A percentile compares a stretch with the other conserved stretches of the same genome.
These are phyloP conservation scores for Beroe ovata DNA, from an alignment of 37 sponge, comb jelly and placozoan species.

Conservation along the genomic window DNA sequence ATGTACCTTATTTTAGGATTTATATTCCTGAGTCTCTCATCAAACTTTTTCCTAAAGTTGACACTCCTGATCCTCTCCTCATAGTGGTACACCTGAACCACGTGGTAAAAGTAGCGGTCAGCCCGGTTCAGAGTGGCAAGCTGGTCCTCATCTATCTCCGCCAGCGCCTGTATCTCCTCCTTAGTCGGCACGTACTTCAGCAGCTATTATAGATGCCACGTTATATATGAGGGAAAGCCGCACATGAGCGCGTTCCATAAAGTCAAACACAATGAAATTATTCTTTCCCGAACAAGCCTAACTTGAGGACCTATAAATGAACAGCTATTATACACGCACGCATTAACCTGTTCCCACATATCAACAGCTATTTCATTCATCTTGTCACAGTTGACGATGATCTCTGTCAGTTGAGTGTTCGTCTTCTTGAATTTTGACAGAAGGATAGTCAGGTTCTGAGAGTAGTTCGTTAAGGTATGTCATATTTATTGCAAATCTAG, in stretches of 20 bases:
- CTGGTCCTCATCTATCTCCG: slow-evolving; percentile 7
- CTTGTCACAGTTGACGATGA: slow-evolving; percentile 32
- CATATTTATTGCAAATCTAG: no score
- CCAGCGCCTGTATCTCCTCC: slow-evolving; percentile 36
- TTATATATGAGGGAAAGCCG: no score
- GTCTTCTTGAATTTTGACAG: slow-evolving; percentile 49
- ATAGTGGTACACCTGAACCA: slow-evolving; percentile 31
- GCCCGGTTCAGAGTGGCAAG: neutral
- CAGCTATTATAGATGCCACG: no score
- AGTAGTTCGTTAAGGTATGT: no score
- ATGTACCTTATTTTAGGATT: slow-evolving; percentile 17
- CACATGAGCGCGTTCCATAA: no score
- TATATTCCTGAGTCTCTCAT: slow-evolving; percentile 40
- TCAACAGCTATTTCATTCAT: slow-evolving; percentile 4
- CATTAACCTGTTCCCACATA: slow-evolving; percentile 64
- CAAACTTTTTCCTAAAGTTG: slow-evolving; percentile 58
- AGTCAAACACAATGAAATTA: no score
- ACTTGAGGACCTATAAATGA: no score
- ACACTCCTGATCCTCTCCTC: slow-evolving; percentile 26
- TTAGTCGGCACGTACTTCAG: slow-evolving; percentile 25
- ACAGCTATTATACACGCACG: no score
- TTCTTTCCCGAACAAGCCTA: no score
- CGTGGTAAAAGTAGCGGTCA: slow-evolving; percentile 9
- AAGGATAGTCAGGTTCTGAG: slow-evolving; percentile 55
- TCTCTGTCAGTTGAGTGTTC: neutral